Base-by-base conservation (phyloP, 2,888 invertebrate genomes). In the Venustoraphidia nigricollis region DNA sequence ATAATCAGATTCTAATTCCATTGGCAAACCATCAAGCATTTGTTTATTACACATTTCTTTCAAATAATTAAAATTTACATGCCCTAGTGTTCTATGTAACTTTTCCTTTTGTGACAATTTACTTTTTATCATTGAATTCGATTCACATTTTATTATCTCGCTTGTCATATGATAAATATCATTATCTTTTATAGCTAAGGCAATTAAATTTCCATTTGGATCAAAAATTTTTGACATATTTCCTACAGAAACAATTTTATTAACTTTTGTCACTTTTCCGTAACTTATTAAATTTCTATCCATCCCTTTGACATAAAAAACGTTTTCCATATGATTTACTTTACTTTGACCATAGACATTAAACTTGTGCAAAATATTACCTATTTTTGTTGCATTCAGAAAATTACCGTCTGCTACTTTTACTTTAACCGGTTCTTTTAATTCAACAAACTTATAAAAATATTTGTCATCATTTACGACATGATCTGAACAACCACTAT, bases 1-100 rank as follows among this genome's bases (percentile, higher is more conserved):
- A 48, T 46, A 52, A 46, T 54, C 51, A 44, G 47, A 39, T 50
- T 54, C 53, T 27, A 55, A 35, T 36, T 49, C 42, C 39, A 53
- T 36, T 34, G 55, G 55, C 48, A 57, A 42, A 9, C 54, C 53
- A 13, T 52, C 45, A 13, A 53, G 34, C 41, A 51, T 34, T 39
- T 55, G 10, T 46, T 52, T 46, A 38, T 53, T 43, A 47, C 53
- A 53, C 46, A 57, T 45, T 39, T n/a, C 45, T 48, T 51, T 45
- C 43, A 57, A 53, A 46, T 53, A 47, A 14, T 53, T 50, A 52
- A 58, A 56, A 50, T 57, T 56, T 39, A 54, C 48, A 54, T 57
- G 57, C n/a, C 53, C 55, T 17, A 54, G 44, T 8, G 49, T 50
- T 37, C 56, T 45, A 49, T 56, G 56, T 43, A 42, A 53, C 48